A percentile compares a stretch with the other conserved stretches of the same genome.
Evolutionary conservation across 2,888 invertebrate genomes (phyloP).

Genomic region (Apotomis turbidana): DNA sequence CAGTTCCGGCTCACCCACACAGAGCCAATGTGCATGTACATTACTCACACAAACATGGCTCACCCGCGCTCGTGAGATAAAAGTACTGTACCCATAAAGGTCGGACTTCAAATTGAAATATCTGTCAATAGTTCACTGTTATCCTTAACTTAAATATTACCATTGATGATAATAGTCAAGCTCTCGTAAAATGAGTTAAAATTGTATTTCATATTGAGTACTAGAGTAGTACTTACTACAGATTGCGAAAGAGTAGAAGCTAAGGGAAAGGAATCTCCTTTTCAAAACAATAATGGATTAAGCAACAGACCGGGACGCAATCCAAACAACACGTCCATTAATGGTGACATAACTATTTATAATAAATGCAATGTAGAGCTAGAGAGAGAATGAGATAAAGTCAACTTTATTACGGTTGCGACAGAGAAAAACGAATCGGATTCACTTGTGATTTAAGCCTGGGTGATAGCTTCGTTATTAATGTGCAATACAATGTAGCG

Average conservation of each 20-base stretch:
- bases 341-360: constrained; percentile 6
- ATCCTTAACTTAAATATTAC: too few relatives aligned
- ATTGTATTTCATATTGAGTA: too few relatives aligned
- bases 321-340: neutral
- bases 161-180: neutral
- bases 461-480: constrained; percentile 33
- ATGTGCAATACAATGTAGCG: constrained; percentile 30
- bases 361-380: constrained; percentile 5
- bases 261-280: neutral
- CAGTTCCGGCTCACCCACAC: too few relatives aligned
- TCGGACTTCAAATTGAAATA: too few relatives aligned
- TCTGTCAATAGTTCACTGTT: too few relatives aligned
- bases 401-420: constrained; percentile 11
- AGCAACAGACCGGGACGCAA: neutral
- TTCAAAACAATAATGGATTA: neutral
- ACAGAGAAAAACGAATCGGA: constrained; percentile 20
- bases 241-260: neutral
- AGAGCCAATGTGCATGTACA: too few relatives aligned
- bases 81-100: too few relatives aligned
- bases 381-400: constrained; percentile 6
- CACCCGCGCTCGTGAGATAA: too few relatives aligned
- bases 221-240: too few relatives aligned
- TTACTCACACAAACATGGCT: too few relatives aligned
- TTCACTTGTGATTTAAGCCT: constrained; percentile 21
- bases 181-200: neutral